Evolutionary conservation across 2,113 vertebrate genomes (phyloP).

Genomic region (Pelobates fuscus): DNA sequence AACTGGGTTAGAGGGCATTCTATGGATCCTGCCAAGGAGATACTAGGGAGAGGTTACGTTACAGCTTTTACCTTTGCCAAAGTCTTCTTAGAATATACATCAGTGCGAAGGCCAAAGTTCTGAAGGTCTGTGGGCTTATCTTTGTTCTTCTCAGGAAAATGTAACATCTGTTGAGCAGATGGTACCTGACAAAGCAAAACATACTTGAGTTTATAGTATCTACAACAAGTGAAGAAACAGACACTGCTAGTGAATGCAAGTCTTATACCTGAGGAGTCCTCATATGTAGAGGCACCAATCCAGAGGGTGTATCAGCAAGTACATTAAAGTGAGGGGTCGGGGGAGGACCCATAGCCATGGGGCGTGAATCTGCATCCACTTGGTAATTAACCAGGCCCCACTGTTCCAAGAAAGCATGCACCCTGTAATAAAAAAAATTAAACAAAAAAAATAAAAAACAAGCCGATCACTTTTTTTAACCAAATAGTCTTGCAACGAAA

Average conservation of each 20-base stretch:
- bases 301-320: constrained; percentile 90
- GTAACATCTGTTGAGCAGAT: constrained; percentile 89
- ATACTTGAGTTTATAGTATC: no score
- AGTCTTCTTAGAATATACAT: constrained; percentile 92
- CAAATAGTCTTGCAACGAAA: no score
- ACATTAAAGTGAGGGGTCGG: constrained; percentile 97
- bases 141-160: constrained; percentile 89
- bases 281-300: constrained; percentile 91
- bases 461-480: no score
- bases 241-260: background rate
- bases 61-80: constrained; percentile 78
- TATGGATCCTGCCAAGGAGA: no score
- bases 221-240: background rate
- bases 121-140: constrained; percentile 91
- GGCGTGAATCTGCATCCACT: constrained; percentile 93
- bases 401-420: constrained; percentile 95
- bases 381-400: constrained; percentile 98
- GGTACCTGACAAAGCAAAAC: constrained; percentile 73
- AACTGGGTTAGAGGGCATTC: no score
- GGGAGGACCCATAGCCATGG: constrained; percentile 93
- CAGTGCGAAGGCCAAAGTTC: constrained; percentile 92
- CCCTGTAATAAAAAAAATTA: constrained; percentile 64
- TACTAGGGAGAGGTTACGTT: background rate
- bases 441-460: no score
- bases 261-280: constrained; percentile 84